Evolutionary conservation across 2,113 vertebrate species (phyloP).

Genomic region (Petromus typicus): DNA sequence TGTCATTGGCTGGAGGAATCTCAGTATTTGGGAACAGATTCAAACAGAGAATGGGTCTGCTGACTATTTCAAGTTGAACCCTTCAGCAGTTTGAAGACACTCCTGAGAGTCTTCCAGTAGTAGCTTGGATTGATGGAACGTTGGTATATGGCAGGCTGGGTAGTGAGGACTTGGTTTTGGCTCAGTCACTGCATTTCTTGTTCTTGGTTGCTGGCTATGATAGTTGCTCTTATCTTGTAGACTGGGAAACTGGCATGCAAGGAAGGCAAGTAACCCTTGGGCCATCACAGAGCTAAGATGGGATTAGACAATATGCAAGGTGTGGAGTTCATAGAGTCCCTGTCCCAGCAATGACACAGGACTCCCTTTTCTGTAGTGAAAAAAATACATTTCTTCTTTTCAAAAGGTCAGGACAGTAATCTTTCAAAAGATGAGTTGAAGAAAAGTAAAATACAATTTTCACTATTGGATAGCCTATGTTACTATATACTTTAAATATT

Average conservation of each 20-base stretch:
- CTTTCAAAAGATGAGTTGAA: background rate
- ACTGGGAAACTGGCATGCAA: background rate
- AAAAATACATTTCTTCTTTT: background rate
- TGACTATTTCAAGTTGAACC: background rate
- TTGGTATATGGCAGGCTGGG: background rate
- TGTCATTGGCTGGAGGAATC: background rate
- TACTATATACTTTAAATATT: conserved; percentile 16
- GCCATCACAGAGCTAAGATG: background rate
- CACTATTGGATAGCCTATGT: background rate
- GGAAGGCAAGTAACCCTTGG: background rate
- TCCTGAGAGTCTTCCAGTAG: background rate
- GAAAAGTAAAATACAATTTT: background rate
- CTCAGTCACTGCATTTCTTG: background rate
- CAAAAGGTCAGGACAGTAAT: background rate
- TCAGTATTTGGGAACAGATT: background rate
- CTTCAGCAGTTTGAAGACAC: background rate
- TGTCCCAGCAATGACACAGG: background rate
- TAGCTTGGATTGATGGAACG: background rate
- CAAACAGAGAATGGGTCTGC: background rate
- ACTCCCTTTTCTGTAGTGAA: background rate
- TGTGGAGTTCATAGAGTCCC: no score
- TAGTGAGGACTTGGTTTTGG: background rate
- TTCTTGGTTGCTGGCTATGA: background rate
- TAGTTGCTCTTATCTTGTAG: background rate
- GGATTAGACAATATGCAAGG: background rate